Evolutionary conservation across 2,113 vertebrate species (phyloP), one percentile per base, ranked within the genome.

Genomic region (Glareola pratincola): DNA sequence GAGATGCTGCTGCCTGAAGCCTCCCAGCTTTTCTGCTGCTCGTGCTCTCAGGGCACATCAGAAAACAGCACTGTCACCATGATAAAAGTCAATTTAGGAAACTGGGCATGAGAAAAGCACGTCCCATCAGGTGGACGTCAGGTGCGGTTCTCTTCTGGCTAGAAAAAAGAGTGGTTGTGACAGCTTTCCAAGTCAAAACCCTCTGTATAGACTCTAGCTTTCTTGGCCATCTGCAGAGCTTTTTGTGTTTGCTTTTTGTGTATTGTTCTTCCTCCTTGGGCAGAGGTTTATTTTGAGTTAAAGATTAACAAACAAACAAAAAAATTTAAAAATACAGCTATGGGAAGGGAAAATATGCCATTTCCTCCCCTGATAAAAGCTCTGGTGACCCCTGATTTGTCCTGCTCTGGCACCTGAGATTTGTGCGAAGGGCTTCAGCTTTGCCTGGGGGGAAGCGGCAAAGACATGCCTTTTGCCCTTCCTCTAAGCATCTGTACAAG

Each of bases 11-110:
- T 1, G 32, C 36, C 59, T n/a, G 37, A 56, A 34, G 21, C 20
- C 30, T 66, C 3, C 1, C 18, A 36, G 45, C 9, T 36, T 26
- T 74, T 41, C 36, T 71, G 27, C 13, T 23, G 85, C 34, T 62
- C 24, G 0, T 0, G 0, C 2, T 3, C 43, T 69, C 67, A 37
- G 37, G 36, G 32, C 14, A 10, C 4, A 3, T 7, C 47, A 60
- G 39, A 30, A 53, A 43, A 30, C 1, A 30, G 14, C 4, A 9
- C 3, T 59, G 60, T 50, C 34, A 34, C 29, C 41, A 8, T 3
- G 57, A 50, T 6, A 43, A 57, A 47, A 27, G 53, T 30, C 53
- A 29, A 0, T 54, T 68, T 24, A 34, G 73, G n/a, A 71, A 80
- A 48, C 14, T 20, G n/a, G 9, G 54, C 1, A 1, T 0, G 7